Evolutionary conservation across 2,888 invertebrate genomes (phyloP), one percentile per base, ranked within the genome.

Genomic region (Ormyrus nitidulus): DNA sequence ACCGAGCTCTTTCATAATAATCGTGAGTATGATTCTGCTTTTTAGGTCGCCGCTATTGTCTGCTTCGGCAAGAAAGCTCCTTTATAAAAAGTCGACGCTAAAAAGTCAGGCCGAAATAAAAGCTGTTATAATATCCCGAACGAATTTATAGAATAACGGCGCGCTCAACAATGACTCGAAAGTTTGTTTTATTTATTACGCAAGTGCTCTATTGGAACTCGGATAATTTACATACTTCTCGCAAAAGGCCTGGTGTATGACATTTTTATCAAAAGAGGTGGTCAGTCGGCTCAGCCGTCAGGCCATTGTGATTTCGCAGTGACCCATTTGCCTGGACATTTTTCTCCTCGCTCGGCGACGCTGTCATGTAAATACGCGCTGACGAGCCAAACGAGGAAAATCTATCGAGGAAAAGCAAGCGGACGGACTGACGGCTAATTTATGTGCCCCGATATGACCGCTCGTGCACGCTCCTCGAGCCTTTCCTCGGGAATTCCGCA

Each of bases 291-390:
- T 68, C 58, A 19, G 49, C 72, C 49, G 66, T 78, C 78, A 61
- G 34, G 71, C 53, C 65, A 73, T 66, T 73, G 68, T 73, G 73
- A 72, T 76, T 82, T 76, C 74, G 81, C 83, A 75, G 71, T 83
- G 79, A 83, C 78, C 82, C 83, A 83, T 73, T 73, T 73, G 61
- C 62, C 34, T 51, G 51, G 10, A 34, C 51, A 46, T 64, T 78
- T 72, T 72, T 78, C 53, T 53, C 48, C 49, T 56, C 65, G 48
- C 62, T 7, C 69, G 46, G 61, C 76, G 62, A 58, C 58, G 71
- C 68, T 78, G 65, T 78, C 78, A 78, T 78, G 71, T 72, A 78
- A 72, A 78, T 78, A 46, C 73, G 66, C 5, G 66, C 5, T 68
- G 78, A 78, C 73, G 78, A 73, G 78, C 13, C 68, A 61, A 78